A percentile compares a stretch with the other conserved stretches of the same genome.
Conservation (phyloP, 2,797 vertebrate species). For the Acropternis orthonyx region DNA sequence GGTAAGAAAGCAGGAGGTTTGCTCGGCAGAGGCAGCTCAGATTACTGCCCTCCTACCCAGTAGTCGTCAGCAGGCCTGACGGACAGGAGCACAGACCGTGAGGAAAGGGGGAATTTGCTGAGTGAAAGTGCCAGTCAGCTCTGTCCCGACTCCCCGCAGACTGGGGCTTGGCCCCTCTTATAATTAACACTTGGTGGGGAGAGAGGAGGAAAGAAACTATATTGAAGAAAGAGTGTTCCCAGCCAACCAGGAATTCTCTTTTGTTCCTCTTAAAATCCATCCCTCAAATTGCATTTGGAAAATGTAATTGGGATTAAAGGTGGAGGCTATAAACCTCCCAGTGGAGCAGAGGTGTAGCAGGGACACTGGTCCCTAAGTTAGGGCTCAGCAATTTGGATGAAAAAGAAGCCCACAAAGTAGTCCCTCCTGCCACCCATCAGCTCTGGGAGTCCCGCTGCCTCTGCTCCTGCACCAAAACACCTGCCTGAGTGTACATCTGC, state of each 20-base stretch:
- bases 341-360: background rate
- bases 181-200: background rate
- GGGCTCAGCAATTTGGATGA: background rate
- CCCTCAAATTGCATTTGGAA: background rate
- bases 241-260: background rate
- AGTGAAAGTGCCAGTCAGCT: slow-evolving; percentile 31
- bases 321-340: accelerated
- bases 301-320: background rate
- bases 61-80: slow-evolving; percentile 73
- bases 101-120: slow-evolving; percentile 57
- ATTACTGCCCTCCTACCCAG: slow-evolving; percentile 78
- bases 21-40: slow-evolving; percentile 70
- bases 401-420: background rate
- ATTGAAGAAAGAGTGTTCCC: background rate
- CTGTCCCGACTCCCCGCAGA: background rate
- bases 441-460: background rate
- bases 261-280: background rate
- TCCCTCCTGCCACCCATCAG: background rate
- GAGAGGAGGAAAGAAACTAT: background rate
- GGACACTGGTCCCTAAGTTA: accelerated
- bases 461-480: background rate
- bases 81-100: slow-evolving; percentile 69
- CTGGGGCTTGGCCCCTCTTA: background rate
- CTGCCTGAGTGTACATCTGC: background rate
- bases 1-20: slow-evolving; percentile 17